These are phyloP conservation scores for Oligia strigilis DNA, from an alignment of 2,888 invertebrate genomes.

Conservation along the genomic window DNA sequence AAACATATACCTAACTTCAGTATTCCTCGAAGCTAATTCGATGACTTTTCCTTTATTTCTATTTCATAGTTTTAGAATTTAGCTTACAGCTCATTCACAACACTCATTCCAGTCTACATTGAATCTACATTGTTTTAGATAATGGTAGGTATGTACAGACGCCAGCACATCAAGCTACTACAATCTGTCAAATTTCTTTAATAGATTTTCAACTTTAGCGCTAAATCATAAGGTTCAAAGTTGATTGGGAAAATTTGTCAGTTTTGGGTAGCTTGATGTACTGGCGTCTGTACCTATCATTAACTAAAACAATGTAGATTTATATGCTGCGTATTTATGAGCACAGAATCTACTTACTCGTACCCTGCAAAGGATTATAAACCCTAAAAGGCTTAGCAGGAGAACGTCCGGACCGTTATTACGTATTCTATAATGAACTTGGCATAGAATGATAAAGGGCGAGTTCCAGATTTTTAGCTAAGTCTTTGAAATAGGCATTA, in stretches of 20 bases:
- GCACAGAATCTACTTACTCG: not conserved
- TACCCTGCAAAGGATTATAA: constrained; percentile 28
- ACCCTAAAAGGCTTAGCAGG: constrained; percentile 14
- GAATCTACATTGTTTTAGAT: not conserved
- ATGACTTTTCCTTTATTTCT: not conserved
- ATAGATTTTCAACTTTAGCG: too few species aligned
- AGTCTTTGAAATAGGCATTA: not conserved
- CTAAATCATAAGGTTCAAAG: too few species aligned
- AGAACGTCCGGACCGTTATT: constrained; percentile 4
- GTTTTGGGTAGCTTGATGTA: too few species aligned
- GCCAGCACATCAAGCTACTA: too few species aligned
- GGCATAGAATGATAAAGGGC: not conserved
- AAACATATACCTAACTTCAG: not conserved
- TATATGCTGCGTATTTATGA: not conserved
- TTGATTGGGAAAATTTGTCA: too few species aligned
- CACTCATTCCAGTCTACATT: not conserved
- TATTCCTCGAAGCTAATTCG: not conserved
- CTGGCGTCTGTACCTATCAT: too few species aligned
- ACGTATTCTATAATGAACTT: constrained; percentile 23
- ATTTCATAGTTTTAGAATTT: not conserved
- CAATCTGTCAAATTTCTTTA: too few species aligned
- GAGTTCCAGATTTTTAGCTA: not conserved
- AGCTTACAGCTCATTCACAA: not conserved
- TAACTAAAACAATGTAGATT: not conserved
- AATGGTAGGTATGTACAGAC: not conserved